Evolutionary conservation across 2,797 vertebrate genomes (phyloP), one percentile per base, ranked within the genome.

Genomic region (Anguilla pacifica): DNA sequence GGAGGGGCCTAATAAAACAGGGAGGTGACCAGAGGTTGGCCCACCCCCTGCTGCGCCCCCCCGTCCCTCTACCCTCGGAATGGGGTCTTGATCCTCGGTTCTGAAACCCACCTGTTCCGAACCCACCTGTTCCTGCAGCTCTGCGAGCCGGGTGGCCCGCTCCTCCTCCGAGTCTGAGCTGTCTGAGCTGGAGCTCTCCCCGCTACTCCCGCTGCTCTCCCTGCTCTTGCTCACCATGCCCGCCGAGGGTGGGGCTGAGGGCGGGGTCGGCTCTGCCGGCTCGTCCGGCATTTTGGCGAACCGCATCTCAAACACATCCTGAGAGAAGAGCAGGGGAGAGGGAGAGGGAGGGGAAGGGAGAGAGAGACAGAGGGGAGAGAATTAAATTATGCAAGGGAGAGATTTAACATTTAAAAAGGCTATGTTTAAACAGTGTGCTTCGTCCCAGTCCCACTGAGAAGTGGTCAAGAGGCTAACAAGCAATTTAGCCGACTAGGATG

Each of bases 231-330:
- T 98, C 92, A 97, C 97, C 89, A 97, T 91, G 0, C 97, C 97
- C 0, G 96, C 97, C 0, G 96, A 93, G 0, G 97, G 96, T 0
- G 96, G 96, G 4, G 93, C 94, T 0, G 95, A 94, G 0, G 95
- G 93, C 0, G 93, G 91, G 0, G 97, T 97, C 0, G 93, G 95
- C 90, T 99, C 98, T 1, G 95, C 93, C 0, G 97, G 98, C 92
- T 99, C 98, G 0, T 99, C 98, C 0, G 98, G 98, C 97, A 99
- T 99, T 94, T 99, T 99, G 70, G 98, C 98, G 0, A 99, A 99
- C 67, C 97, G 97, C 98, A 99, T 99, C 95, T 99, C 98, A 43
- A 99, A 99, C 88, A 99, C 98, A 0, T 99, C 98, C 98, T 99
- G 90, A 0, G 11, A 55, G 70, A 51, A 43, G 17, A 1, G 35